Percentiles rank a stretch among this genome's conserved stretches.
Conservation (phyloP, 1,140 invertebrate genomes). For the Harlomillsia oculata region DNA sequence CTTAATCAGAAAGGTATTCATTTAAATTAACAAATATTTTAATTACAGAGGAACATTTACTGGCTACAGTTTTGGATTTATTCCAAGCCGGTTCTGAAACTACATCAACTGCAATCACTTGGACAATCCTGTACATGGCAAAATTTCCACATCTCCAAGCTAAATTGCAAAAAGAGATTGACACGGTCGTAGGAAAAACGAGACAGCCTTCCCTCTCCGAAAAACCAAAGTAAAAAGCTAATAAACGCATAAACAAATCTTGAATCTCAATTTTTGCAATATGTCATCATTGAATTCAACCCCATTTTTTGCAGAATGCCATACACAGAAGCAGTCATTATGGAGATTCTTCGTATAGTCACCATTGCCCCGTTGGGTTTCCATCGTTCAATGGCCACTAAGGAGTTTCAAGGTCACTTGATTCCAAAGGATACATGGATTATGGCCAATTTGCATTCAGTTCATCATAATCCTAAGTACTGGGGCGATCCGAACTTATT, state of each 20-base stretch:
- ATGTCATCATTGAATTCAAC: background rate
- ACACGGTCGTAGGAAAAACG: constrained; percentile 8
- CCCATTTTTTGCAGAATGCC: constrained; percentile 12
- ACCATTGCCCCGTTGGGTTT: constrained; percentile 11
- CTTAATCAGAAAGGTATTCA: background rate
- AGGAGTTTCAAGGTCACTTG: constrained; percentile 36
- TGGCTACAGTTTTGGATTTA: constrained; percentile 14
- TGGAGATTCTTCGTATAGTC: constrained; percentile 16
- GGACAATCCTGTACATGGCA: constrained; percentile 3
- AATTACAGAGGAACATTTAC: constrained; percentile 14
- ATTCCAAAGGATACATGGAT: constrained; percentile 40
- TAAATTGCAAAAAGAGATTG: constrained; percentile 16
- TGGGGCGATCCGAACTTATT: constrained; percentile 43
- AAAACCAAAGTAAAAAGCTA: background rate
- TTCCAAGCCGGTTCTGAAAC: constrained; percentile 22
- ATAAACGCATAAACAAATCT: background rate
- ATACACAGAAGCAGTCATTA: constrained; percentile 28
- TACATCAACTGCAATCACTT: constrained; percentile 2
- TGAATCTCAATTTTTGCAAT: background rate
- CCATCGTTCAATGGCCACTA: constrained; percentile 21
- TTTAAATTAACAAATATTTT: background rate
- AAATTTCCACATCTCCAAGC: constrained; percentile 2
- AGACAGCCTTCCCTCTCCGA: constrained; percentile 4
- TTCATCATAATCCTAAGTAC: constrained; percentile 40
- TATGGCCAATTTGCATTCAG: constrained; percentile 37